phyloP scores from a whole-genome alignment of 2,113 vertebrate genomes.

The Limnothrissa miodon region DNA sequence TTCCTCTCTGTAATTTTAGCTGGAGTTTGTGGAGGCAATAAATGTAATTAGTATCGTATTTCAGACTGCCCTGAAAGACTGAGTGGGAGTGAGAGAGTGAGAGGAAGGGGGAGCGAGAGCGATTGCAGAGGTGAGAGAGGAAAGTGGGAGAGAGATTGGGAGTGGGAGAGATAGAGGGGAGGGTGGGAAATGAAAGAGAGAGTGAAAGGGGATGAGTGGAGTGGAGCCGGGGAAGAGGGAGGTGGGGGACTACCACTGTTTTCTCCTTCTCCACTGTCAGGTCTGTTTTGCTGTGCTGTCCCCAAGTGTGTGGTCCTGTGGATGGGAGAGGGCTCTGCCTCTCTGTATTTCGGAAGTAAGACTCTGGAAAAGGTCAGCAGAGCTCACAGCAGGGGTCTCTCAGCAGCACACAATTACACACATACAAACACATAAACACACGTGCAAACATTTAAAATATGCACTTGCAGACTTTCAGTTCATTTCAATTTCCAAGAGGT shows the following conservation, averaged over 20 bases:
- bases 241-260: neutral
- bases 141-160: neutral
- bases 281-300: neutral
- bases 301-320: neutral
- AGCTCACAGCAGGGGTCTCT: neutral
- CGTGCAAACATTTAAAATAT: too few species aligned
- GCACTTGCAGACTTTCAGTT: too few species aligned
- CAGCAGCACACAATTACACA: neutral
- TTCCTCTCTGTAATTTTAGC: slow-evolving; percentile 38
- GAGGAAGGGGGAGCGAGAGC: neutral
- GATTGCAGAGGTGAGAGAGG: neutral
- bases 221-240: neutral
- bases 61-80: slow-evolving; percentile 26
- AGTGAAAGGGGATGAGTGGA: neutral
- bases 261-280: neutral
- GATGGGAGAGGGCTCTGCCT: neutral
- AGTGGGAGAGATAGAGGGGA: neutral
- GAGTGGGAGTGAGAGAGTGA: neutral
- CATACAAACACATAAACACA: neutral
- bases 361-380: neutral
- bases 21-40: slow-evolving; percentile 46
- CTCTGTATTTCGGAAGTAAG: neutral
- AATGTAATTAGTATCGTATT: slow-evolving; percentile 50
- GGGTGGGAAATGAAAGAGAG: neutral
- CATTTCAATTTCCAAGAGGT: too few species aligned